Evolutionary conservation across 2,797 vertebrate genomes (phyloP).

Genomic region (Fundulus diaphanus): DNA sequence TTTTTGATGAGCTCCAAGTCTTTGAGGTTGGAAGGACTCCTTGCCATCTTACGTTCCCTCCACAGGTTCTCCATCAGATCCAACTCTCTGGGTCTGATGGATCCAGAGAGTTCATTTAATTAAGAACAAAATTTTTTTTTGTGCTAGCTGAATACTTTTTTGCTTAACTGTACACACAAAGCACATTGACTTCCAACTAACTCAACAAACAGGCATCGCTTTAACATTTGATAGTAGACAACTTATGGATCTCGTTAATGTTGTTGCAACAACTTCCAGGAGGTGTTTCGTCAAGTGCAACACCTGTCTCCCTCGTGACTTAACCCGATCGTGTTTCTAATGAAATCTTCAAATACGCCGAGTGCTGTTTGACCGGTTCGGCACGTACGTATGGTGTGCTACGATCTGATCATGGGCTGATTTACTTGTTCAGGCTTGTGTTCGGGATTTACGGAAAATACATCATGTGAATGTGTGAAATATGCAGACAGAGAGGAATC

Average conservation of each 20-base stretch:
- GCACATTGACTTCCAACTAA: background rate
- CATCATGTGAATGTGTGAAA: slow-evolving; percentile 19
- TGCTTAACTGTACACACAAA: background rate
- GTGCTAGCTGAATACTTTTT: background rate
- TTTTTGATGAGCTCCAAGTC: too few relatives aligned
- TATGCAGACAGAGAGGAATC: slow-evolving; percentile 8
- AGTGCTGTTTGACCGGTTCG: slow-evolving; percentile 62
- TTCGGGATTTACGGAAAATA: slow-evolving; percentile 38
- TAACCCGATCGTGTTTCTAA: slow-evolving; percentile 40
- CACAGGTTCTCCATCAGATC: too few relatives aligned
- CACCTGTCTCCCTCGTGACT: slow-evolving; percentile 20
- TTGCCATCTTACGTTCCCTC: too few relatives aligned
- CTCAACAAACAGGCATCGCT: background rate
- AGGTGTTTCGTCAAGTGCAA: background rate
- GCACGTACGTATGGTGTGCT: slow-evolving; percentile 39
- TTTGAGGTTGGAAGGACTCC: too few relatives aligned
- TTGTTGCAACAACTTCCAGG: background rate
- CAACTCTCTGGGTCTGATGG: too few relatives aligned
- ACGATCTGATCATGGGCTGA: slow-evolving; percentile 14
- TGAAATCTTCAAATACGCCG: slow-evolving; percentile 28
- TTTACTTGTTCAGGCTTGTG: slow-evolving; percentile 58
- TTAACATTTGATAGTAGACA: background rate
- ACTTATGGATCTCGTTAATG: background rate
- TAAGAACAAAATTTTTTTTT: too few relatives aligned
- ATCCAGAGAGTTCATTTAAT: too few relatives aligned